These are phyloP conservation scores for Taxidea taxus DNA, from an alignment of 2,113 vertebrate species.

Conservation along the genomic window DNA sequence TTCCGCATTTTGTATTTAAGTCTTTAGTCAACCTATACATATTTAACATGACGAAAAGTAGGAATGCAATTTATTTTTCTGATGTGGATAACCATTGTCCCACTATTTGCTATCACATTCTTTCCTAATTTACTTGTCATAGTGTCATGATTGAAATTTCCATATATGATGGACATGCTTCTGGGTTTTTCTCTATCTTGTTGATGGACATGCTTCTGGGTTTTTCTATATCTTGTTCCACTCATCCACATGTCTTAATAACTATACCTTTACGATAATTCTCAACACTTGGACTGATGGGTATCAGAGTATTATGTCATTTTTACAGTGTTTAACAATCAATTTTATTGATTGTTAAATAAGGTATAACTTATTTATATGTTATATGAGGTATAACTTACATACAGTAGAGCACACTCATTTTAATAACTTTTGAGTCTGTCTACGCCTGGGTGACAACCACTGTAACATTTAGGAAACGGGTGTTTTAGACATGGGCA, in stretches of 20 bases:
- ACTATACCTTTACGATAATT: neutral
- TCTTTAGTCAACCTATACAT: neutral
- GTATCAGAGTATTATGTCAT: neutral
- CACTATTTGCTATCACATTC: neutral
- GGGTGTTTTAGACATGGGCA: neutral
- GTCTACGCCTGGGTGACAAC: neutral
- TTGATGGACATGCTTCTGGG: neutral
- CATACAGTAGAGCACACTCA: neutral
- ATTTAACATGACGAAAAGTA: neutral
- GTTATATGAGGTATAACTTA: neutral
- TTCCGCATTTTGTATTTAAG: neutral
- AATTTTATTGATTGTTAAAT: neutral
- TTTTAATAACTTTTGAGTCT: neutral
- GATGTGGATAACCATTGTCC: neutral
- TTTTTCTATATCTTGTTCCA: neutral
- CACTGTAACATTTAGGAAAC: neutral
- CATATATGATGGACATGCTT: neutral
- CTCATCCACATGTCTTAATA: neutral
- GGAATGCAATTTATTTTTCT: neutral
- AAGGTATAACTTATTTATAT: neutral
- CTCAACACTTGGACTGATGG: neutral
- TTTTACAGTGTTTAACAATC: neutral
- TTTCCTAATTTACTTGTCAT: neutral
- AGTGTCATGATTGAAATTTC: neutral
- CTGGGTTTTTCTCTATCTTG: neutral